These are phyloP conservation scores for Tipula vernalis DNA, from an alignment of 2,888 invertebrate genomes.

Conservation along the genomic window DNA sequence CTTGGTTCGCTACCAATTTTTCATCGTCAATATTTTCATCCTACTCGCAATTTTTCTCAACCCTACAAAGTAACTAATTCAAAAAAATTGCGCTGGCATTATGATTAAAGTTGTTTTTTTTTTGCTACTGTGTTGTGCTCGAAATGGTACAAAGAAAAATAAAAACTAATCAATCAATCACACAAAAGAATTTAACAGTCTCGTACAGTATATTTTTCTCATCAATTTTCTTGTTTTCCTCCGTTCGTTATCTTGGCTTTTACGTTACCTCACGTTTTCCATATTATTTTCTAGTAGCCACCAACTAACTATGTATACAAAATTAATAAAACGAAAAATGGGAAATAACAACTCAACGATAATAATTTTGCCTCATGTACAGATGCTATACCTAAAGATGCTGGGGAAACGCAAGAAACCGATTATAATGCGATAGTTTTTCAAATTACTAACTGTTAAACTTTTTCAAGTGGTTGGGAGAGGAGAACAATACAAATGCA, in stretches of 20 bases:
- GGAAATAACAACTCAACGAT: not conserved
- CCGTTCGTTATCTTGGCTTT: not conserved
- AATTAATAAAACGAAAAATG: not conserved
- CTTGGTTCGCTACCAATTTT: not conserved
- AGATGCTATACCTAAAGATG: not conserved
- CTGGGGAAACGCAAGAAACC: not conserved
- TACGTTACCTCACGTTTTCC: conserved; percentile 4
- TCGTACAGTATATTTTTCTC: not conserved
- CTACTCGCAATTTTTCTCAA: not conserved
- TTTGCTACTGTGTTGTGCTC: not conserved
- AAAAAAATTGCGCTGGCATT: not conserved
- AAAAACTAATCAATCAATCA: not conserved
- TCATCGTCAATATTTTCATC: not conserved
- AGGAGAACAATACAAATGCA: too few relatives aligned
- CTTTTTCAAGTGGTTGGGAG: too few relatives aligned
- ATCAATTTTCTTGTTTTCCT: not conserved
- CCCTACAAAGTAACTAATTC: not conserved
- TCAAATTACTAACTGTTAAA: not conserved
- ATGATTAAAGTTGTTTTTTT: not conserved
- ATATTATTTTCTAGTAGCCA: not conserved
- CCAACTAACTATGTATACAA: not conserved
- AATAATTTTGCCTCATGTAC: not conserved
- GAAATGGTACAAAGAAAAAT: not conserved
- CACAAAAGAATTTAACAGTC: not conserved
- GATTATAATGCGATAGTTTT: not conserved